Conservation (phyloP, 1,140 invertebrate species). For the Drosophila varians region DNA sequence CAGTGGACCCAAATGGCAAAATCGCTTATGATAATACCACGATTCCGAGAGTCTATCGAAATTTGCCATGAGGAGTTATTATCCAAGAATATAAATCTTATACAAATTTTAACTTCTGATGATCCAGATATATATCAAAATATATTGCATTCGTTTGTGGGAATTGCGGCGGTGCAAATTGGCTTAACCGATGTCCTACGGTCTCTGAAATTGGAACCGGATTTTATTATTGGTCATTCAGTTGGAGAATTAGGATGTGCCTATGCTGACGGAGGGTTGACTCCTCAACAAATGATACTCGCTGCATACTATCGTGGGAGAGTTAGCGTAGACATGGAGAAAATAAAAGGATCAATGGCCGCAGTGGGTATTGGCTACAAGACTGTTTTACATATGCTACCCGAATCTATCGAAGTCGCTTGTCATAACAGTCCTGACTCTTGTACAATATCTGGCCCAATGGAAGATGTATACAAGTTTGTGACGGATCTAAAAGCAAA, state of each 20-base stretch:
- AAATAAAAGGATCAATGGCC: conserved; percentile 93
- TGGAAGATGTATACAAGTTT: conserved; percentile 88
- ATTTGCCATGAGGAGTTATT: conserved; percentile 89
- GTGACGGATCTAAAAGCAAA: conserved; percentile 88
- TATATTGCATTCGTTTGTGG: conserved; percentile 94
- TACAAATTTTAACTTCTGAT: conserved; percentile 90
- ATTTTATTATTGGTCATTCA: conserved; percentile 95
- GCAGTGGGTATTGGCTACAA: conserved; percentile 89
- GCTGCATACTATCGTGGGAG: conserved; percentile 93
- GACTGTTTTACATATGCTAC: conserved; percentile 86
- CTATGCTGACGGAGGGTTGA: conserved; percentile 94
- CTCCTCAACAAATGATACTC: conserved; percentile 92
- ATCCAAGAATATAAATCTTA: conserved; percentile 91
- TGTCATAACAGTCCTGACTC: conserved; percentile 94
- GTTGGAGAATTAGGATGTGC: conserved; percentile 94
- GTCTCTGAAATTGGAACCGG: conserved; percentile 89
- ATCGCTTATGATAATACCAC: conserved; percentile 86
- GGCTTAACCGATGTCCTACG: conserved; percentile 91
- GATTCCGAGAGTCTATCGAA: conserved; percentile 90
- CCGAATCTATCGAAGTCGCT: conserved; percentile 90
- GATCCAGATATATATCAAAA: conserved; percentile 91
- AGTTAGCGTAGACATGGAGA: conserved; percentile 91
- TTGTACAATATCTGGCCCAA: conserved; percentile 93
- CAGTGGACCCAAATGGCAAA: conserved; percentile 94
- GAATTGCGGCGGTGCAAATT: conserved; percentile 95